Evolutionary conservation across 2,888 invertebrate genomes (phyloP).

Genomic region (Chaetogeoica ovagalla): DNA sequence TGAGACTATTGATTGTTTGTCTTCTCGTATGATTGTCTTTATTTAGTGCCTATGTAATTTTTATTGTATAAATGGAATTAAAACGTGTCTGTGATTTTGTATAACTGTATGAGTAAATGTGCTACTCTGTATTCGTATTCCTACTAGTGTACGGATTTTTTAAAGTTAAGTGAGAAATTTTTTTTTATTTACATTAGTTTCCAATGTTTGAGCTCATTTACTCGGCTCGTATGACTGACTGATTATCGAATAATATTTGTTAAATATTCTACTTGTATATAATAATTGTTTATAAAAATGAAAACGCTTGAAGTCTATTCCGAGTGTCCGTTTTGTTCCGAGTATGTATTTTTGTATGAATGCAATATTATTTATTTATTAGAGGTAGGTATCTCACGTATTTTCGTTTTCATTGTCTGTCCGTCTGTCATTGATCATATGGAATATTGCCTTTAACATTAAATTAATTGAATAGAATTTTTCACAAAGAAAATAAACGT

Average conservation of each 20-base stretch:
- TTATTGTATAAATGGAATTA: constrained; percentile 50
- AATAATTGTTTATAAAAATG: constrained; percentile 50
- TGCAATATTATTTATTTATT: constrained; percentile 50
- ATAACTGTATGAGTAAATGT: constrained; percentile 52
- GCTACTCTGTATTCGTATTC: constrained; percentile 52
- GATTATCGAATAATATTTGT: constrained; percentile 53
- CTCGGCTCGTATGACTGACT: constrained; percentile 53
- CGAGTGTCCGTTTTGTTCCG: constrained; percentile 51
- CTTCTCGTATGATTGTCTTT: constrained; percentile 53
- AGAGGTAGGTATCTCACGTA: constrained; percentile 35
- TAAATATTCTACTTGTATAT: constrained; percentile 51
- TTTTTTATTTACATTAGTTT: constrained; percentile 51
- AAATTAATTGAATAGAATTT: constrained; percentile 32
- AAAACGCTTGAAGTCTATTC: constrained; percentile 37
- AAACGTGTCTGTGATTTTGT: constrained; percentile 53
- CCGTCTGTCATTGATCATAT: constrained; percentile 43
- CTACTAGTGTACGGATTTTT: constrained; percentile 53
- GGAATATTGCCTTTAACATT: constrained; percentile 19
- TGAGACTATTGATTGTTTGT: constrained; percentile 50
- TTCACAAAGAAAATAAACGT: constrained; percentile 20
- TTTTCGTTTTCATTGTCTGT: constrained; percentile 46
- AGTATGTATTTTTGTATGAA: constrained; percentile 53
- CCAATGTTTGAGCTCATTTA: constrained; percentile 51
- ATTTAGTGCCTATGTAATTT: constrained; percentile 52
- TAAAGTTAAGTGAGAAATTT: constrained; percentile 50